These are phyloP conservation scores for Drosophila aff. DNA, from an alignment of 1,140 invertebrate genomes.

Conservation along the genomic window DNA sequence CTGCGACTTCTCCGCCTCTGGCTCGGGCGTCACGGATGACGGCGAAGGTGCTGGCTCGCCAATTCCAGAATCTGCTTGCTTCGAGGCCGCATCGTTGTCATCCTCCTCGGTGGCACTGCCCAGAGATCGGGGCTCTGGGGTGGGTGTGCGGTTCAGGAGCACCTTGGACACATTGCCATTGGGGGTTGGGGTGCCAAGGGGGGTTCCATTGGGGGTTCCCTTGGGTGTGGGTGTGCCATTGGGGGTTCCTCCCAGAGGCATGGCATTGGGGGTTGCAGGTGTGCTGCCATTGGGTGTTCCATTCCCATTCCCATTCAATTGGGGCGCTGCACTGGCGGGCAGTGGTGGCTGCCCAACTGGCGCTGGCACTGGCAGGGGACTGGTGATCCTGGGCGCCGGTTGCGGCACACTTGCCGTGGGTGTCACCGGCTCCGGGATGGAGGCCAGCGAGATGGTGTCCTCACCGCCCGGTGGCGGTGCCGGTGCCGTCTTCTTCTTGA, in stretches of 20 bases:
- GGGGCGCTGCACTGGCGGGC: conserved; percentile 29
- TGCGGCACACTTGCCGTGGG: conserved; percentile 42
- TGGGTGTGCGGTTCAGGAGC: conserved; percentile 76
- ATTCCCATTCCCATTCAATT: conserved; percentile 5
- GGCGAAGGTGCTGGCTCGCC: conserved; percentile 73
- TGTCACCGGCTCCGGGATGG: conserved; percentile 42
- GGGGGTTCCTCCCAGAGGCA: neutral
- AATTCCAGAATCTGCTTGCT: conserved; percentile 80
- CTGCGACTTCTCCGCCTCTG: conserved; percentile 51
- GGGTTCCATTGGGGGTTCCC: neutral
- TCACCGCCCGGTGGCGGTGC: conserved; percentile 66
- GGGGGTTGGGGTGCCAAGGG: neutral
- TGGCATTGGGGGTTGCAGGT: no score
- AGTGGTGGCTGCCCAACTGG: conserved; percentile 16
- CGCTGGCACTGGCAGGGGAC: conserved; percentile 24
- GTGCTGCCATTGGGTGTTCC: conserved; percentile 8
- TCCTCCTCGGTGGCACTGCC: conserved; percentile 64
- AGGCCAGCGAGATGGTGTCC: conserved; percentile 63
- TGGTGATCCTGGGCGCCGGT: conserved; percentile 70
- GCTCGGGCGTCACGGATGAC: conserved; percentile 57
- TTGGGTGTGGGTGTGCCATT: conserved; percentile 2
- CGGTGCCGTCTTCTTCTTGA: conserved; percentile 79
- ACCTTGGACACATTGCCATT: conserved; percentile 76
- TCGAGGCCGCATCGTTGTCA: conserved; percentile 68
- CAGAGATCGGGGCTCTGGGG: conserved; percentile 75